Conservation (phyloP, 1,140 invertebrate genomes). For the Gerris buenoi region DNA sequence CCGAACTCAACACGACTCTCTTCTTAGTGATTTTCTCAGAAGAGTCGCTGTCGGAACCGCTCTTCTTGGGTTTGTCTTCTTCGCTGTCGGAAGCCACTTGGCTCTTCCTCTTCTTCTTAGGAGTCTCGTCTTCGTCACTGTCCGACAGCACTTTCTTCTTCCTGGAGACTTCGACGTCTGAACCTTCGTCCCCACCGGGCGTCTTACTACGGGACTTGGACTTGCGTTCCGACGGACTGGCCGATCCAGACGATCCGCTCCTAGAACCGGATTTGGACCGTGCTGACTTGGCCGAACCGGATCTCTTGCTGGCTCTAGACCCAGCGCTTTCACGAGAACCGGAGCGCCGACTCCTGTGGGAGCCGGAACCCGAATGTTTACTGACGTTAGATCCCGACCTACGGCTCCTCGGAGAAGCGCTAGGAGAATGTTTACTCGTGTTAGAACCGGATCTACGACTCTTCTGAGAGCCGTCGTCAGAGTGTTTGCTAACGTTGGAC, state of each 20-base stretch:
- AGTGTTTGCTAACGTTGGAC: slow-evolving; percentile 18
- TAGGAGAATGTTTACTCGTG: too few species aligned
- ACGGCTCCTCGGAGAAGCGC: not conserved
- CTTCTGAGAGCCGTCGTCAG: slow-evolving; percentile 16
- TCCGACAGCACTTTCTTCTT: slow-evolving; percentile 5
- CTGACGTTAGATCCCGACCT: not conserved
- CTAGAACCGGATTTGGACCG: slow-evolving; percentile 14
- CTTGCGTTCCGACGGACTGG: slow-evolving; percentile 5
- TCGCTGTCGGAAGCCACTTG: slow-evolving; percentile 39
- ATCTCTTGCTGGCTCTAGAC: not conserved
- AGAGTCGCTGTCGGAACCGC: not conserved
- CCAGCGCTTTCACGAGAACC: not conserved
- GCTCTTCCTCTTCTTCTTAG: slow-evolving; percentile 29
- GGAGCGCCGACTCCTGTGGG: not conserved
- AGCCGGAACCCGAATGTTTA: slow-evolving; percentile 10
- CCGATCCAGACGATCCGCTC: slow-evolving; percentile 16
- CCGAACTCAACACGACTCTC: not conserved
- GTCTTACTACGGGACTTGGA: slow-evolving; percentile 5
- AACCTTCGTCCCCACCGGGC: not conserved
- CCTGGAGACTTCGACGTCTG: not conserved
- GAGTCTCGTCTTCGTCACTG: slow-evolving; percentile 22
- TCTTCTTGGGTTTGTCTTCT: slow-evolving; percentile 22
- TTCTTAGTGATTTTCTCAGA: not conserved
- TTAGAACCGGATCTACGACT: not conserved
- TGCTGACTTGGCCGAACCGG: slow-evolving; percentile 20